Conservation (phyloP, 2,888 invertebrate genomes). For the Tineola bisselliella region DNA sequence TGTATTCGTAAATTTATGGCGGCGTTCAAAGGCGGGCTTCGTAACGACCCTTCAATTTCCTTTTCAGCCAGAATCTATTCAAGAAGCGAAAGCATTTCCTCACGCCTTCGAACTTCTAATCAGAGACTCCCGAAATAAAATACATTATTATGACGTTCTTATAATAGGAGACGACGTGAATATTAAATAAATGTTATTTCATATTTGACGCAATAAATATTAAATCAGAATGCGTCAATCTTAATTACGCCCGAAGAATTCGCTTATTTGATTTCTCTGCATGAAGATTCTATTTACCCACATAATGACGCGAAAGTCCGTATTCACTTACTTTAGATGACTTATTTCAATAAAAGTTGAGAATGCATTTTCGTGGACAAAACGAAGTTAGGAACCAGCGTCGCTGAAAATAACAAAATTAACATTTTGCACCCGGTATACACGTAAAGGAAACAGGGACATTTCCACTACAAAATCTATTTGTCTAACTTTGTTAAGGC, state of each 20-base stretch:
- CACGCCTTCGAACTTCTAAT: slow-evolving; percentile 41
- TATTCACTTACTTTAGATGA: too few species aligned
- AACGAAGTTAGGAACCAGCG: slow-evolving; percentile 13
- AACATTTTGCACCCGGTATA: slow-evolving; percentile 19
- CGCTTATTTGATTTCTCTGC: background rate
- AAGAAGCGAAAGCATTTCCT: slow-evolving; percentile 42
- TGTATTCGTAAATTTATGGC: slow-evolving; percentile 48
- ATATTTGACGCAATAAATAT: slow-evolving; percentile 16
- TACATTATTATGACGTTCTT: slow-evolving; percentile 34
- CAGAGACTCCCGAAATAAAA: slow-evolving; percentile 40
- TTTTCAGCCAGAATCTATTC: slow-evolving; percentile 54
- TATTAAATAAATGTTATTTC: slow-evolving; percentile 36
- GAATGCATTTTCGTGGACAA: background rate
- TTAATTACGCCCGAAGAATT: background rate
- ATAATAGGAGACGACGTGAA: slow-evolving; percentile 45
- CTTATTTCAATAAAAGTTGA: too few species aligned
- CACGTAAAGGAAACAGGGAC: slow-evolving; percentile 10
- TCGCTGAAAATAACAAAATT: slow-evolving; percentile 23
- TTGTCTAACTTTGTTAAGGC: slow-evolving; percentile 33
- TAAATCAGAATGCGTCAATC: background rate
- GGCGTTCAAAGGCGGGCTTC: slow-evolving; percentile 38
- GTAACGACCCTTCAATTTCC: slow-evolving; percentile 62
- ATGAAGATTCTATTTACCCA: background rate
- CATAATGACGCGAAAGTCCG: too few species aligned
- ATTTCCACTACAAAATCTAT: slow-evolving; percentile 31